phyloP scores from a whole-genome alignment of 2,888 invertebrate genomes.

The Drosophila glabriapex region DNA sequence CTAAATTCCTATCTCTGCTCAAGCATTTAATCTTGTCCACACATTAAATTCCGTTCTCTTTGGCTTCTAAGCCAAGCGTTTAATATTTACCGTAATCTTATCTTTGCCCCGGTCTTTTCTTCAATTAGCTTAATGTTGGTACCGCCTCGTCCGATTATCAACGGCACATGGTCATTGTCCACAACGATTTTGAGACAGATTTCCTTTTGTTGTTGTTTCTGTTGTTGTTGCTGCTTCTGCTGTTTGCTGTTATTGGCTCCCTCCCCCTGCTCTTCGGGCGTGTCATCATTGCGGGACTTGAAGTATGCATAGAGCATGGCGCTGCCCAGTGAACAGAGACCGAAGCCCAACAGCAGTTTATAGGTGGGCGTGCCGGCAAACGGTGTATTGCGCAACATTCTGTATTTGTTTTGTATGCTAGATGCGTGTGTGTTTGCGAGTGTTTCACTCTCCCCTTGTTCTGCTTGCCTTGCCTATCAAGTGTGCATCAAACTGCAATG shows the following conservation, averaged over 20 bases:
- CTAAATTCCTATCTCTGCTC: not conserved
- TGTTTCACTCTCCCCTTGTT: slow-evolving; percentile 3
- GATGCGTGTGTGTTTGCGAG: slow-evolving; percentile 33
- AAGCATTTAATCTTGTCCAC: not conserved
- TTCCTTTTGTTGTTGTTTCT: slow-evolving; percentile 73
- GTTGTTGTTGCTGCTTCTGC: slow-evolving; percentile 35
- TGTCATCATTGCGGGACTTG: slow-evolving; percentile 88
- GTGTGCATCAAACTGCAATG: slow-evolving; percentile 43
- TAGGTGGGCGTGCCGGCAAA: slow-evolving; percentile 83
- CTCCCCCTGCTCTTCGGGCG: slow-evolving; percentile 64
- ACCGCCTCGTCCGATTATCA: slow-evolving; percentile 91
- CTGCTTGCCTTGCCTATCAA: not conserved
- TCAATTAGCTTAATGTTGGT: slow-evolving; percentile 91
- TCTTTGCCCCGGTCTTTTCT: slow-evolving; percentile 89
- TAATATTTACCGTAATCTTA: slow-evolving; percentile 85
- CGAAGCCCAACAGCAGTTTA: slow-evolving; percentile 88
- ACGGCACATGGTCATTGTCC: slow-evolving; percentile 88
- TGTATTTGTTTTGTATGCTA: slow-evolving; percentile 36
- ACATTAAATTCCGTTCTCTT: not conserved
- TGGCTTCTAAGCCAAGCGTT: slow-evolving; percentile 1
- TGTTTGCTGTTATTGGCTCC: slow-evolving; percentile 8
- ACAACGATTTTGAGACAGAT: slow-evolving; percentile 88
- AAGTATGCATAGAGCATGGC: slow-evolving; percentile 89
- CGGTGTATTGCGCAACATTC: slow-evolving; percentile 81
- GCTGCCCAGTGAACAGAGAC: slow-evolving; percentile 89